Conservation (phyloP, 2,797 vertebrate genomes). For the Eurystomus glaucurus region DNA sequence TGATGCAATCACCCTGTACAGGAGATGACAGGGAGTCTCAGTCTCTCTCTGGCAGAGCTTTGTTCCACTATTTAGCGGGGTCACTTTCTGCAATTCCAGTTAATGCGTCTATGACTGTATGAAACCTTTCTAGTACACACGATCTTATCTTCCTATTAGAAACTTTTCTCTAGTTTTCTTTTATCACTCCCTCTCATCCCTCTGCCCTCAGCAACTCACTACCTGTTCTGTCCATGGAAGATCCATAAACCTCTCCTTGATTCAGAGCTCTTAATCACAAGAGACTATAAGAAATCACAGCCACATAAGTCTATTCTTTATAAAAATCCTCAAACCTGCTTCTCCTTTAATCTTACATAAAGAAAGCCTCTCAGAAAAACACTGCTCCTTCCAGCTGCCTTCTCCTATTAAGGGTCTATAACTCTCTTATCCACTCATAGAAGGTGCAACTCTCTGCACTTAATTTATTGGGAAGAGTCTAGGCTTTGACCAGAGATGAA, state of each 20-base stretch:
- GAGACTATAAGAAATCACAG: not conserved
- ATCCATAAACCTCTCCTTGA: not conserved
- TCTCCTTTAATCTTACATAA: not conserved
- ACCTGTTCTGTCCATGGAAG: not conserved
- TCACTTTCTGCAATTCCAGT: not conserved
- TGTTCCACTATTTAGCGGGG: not conserved
- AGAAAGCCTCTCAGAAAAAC: not conserved
- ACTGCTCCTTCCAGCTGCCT: not conserved
- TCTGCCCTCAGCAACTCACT: not conserved
- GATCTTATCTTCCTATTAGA: not conserved
- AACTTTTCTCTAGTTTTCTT: not conserved
- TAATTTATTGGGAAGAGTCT: not conserved
- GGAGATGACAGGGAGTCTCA: not conserved
- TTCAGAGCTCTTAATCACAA: not conserved
- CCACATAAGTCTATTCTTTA: not conserved
- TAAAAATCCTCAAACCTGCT: not conserved
- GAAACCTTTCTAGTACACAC: not conserved
- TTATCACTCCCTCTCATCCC: not conserved
- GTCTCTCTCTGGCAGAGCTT: not conserved
- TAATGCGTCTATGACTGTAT: not conserved
- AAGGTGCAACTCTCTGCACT: not conserved
- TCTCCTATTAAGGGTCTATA: not conserved
- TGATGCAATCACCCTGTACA: not conserved
- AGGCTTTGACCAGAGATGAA: not conserved
- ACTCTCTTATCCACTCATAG: not conserved